These are phyloP conservation scores for Cuniculus paca DNA, from an alignment of 2,797 vertebrate genomes.

Conservation along the genomic window DNA sequence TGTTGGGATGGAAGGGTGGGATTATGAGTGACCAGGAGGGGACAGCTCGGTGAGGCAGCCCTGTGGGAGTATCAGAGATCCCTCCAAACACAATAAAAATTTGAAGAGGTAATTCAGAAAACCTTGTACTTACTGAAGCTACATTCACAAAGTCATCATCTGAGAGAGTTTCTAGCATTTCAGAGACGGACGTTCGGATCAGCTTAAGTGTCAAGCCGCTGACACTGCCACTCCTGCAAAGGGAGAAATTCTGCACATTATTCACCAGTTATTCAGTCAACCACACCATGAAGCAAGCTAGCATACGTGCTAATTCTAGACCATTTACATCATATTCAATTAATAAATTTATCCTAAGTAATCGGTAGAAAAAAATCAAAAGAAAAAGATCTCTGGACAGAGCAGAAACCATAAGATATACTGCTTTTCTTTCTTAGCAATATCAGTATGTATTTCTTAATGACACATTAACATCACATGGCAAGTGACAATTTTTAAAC, in stretches of 20 bases:
- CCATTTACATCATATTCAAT: neutral
- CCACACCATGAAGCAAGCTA: neutral
- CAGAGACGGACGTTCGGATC: slow-evolving; percentile 97
- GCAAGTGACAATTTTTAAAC: neutral
- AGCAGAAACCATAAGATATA: neutral
- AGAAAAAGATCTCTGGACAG: neutral
- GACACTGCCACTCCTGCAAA: slow-evolving; percentile 96
- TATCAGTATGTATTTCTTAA: neutral
- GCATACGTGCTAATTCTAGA: neutral
- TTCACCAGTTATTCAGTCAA: neutral
- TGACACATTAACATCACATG: neutral
- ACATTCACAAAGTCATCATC: slow-evolving; percentile 99
- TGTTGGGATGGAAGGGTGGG: neutral
- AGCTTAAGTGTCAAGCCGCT: slow-evolving; percentile 97
- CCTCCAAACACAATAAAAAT: neutral
- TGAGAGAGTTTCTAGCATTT: slow-evolving; percentile 98
- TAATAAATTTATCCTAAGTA: neutral
- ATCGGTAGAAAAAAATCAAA: neutral
- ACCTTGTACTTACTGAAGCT: slow-evolving; percentile 95
- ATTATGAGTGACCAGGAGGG: neutral
- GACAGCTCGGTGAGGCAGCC: neutral
- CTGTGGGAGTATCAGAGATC: neutral
- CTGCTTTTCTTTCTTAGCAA: neutral
- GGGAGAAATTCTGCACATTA: neutral
- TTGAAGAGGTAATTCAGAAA: neutral